Conservation (phyloP, 2,797 vertebrate genomes). For the Poeciliopsis presidionis region DNA sequence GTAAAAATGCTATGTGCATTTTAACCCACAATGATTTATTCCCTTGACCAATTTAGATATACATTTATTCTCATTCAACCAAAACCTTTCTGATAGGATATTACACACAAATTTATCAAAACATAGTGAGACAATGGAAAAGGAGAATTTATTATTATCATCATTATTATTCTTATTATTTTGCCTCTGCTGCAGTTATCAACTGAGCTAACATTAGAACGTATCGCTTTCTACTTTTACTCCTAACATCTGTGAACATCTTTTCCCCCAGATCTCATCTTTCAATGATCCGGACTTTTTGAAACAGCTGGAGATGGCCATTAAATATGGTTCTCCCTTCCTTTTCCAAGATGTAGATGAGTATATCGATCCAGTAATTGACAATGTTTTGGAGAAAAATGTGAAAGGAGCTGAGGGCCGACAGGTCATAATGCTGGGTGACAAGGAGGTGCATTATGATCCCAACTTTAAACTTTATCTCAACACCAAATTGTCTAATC, state of each 20-base stretch:
- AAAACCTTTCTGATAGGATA: background rate
- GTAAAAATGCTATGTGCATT: background rate
- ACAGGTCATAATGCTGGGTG: constrained; percentile 90
- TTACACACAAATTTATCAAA: background rate
- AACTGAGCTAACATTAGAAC: background rate
- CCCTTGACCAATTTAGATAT: background rate
- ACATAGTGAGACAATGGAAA: background rate
- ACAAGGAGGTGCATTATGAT: constrained; percentile 96
- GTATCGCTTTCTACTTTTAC: background rate
- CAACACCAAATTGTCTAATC: constrained; percentile 94
- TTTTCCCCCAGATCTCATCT: constrained; percentile 86
- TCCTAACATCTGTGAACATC: constrained; percentile 14
- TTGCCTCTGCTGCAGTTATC: background rate
- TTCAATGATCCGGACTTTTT: constrained; percentile 97
- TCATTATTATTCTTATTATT: background rate
- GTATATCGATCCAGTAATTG: constrained; percentile 96
- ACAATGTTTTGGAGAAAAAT: constrained; percentile 93
- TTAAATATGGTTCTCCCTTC: constrained; percentile 94
- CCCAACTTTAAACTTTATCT: constrained; percentile 93
- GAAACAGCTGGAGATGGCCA: constrained; percentile 93
- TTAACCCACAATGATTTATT: background rate
- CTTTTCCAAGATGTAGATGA: constrained; percentile 95
- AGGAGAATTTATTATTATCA: background rate
- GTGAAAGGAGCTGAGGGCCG: constrained; percentile 86
- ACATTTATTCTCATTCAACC: background rate